Percentiles rank a stretch among this genome's conserved stretches.
Conservation (phyloP, 2,113 vertebrate genomes). For the Oryzias melastigma region DNA sequence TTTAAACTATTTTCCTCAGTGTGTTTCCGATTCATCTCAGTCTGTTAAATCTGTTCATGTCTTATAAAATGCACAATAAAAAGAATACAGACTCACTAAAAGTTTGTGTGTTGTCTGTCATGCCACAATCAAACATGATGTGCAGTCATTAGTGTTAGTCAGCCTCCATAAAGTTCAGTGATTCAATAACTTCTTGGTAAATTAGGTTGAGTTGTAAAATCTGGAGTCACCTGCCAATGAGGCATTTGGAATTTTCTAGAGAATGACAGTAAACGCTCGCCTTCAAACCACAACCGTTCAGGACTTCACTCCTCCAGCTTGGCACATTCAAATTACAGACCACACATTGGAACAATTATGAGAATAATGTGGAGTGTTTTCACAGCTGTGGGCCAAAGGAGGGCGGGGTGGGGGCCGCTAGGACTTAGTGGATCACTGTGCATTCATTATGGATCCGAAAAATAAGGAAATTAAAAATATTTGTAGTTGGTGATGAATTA, state of each 20-base stretch:
- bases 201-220: conserved; percentile 22
- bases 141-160: background rate
- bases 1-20: conserved; percentile 6
- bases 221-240: conserved; percentile 27
- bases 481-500: too few species aligned
- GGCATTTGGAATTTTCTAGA: background rate
- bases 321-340: conserved; percentile 65
- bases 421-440: conserved; percentile 35
- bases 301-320: conserved; percentile 55
- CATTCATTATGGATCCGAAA: background rate
- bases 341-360: conserved; percentile 68
- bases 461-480: too few species aligned
- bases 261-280: conserved; percentile 60
- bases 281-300: conserved; percentile 32
- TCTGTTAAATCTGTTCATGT: conserved; percentile 31
- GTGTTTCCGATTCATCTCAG: conserved; percentile 23
- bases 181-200: background rate
- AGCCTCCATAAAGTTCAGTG: background rate
- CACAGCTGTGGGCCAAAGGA: conserved; percentile 65
- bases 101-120: conserved; percentile 29
- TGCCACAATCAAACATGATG: background rate
- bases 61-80: conserved; percentile 26
- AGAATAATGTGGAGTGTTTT: conserved; percentile 66
- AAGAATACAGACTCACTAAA: conserved; percentile 26
- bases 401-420: conserved; percentile 23